Base-by-base conservation (phyloP, 64 coral and sea anemone species). In the Pocillopora damicornis region DNA sequence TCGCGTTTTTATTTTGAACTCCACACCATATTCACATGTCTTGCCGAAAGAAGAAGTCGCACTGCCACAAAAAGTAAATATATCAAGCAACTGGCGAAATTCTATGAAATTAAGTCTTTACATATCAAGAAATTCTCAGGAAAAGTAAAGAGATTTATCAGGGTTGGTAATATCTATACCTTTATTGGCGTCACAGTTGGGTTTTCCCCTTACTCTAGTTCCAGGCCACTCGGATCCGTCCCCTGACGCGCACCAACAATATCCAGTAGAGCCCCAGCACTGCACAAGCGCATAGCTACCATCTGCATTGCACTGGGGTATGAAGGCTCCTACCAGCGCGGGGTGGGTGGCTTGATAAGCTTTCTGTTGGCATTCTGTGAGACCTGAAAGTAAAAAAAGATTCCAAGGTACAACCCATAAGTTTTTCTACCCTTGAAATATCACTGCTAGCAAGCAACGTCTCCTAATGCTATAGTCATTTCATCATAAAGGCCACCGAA, bases 221-320 rank as follows among this genome's bases (percentile, higher is more conserved):
- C 90, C 94, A 87, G 94, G 91, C 81, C 91, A 96, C 68, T 96
- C 88, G 11, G 45, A 77, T 20, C 94, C 94, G 82, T 96, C 94
- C 42, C 38, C 76, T 67, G 87, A 92, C 23, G 91, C 68, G 63
- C 94, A 96, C 94, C 94, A 96, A 38, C 94, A 96, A 76, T 77
- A 96, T 2, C 94, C 94, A 30, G 80, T 92, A 78, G 94, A 95
- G 38, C 37, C 42, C 73, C 92, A 91, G 82, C 94, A 96, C 78
- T 96, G 94, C 80, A 93, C 62, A 12, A 72, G 80, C 12, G 87
- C 89, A 34, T 96, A 96, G 15, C 80, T 89, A 11, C 94, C 94
- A 83, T 96, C 94, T 11, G 74, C n/a, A 20, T 96, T 92, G 82
- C 94, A 96, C 20, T 15, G 6, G 11, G 94, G 94, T 23, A 87